phyloP scores from a whole-genome alignment of 2,797 vertebrate species.

The Hylomyscus alleni region DNA sequence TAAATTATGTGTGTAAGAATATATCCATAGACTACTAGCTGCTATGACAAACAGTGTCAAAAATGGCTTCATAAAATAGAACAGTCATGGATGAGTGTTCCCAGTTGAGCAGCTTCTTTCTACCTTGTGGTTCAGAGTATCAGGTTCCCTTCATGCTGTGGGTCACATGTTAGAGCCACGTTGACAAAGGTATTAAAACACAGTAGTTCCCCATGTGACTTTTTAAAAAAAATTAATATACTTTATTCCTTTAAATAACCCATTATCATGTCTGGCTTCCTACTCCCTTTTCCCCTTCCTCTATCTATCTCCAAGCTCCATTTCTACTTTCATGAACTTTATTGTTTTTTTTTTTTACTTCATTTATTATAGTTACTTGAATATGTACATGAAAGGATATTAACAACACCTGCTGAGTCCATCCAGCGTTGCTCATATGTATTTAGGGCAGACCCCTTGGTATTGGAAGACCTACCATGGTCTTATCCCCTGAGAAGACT shows the following conservation, averaged over 20 bases:
- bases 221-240: background rate
- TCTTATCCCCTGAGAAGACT: background rate
- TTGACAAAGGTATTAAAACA: background rate
- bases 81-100: background rate
- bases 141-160: background rate
- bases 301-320: background rate
- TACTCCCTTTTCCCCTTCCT: background rate
- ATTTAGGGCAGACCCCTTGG: background rate
- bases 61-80: background rate
- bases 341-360: too few species aligned
- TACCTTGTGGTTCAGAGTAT: conserved; percentile 24
- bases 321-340: background rate
- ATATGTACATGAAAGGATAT: background rate
- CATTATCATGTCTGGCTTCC: background rate
- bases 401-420: background rate
- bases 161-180: background rate
- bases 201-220: background rate
- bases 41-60: conserved; percentile 10
- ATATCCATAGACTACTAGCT: background rate
- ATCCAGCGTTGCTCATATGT: background rate
- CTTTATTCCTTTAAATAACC: background rate
- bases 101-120: background rate
- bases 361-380: background rate
- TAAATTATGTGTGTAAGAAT: conserved; percentile 11
- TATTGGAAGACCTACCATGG: background rate